These are phyloP conservation scores for Colletes collaris DNA, from an alignment of 2,888 invertebrate genomes.

Conservation along the genomic window DNA sequence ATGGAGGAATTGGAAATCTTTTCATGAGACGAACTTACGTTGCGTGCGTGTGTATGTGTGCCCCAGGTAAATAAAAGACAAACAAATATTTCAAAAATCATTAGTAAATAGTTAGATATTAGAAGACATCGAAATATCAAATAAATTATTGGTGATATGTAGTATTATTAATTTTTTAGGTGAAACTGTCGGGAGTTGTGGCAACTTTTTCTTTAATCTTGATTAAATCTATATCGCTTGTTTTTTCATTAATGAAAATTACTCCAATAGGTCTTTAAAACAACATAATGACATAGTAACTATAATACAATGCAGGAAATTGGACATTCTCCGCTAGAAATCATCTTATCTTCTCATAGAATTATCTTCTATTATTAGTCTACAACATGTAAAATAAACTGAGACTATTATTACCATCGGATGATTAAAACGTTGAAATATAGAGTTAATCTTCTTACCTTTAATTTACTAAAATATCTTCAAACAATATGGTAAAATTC, in stretches of 20 bases:
- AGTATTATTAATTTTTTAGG: no score
- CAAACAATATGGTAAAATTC: no score
- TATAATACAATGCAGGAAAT: no score
- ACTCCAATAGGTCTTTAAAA: no score
- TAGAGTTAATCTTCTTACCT: neutral
- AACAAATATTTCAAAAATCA: no score
- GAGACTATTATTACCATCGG: no score
- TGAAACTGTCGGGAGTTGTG: neutral
- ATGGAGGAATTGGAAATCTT: conserved; percentile 1
- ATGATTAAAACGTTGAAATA: neutral
- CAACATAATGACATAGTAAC: no score
- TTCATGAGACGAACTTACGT: neutral
- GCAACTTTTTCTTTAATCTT: neutral
- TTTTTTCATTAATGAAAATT: no score
- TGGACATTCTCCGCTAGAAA: neutral
- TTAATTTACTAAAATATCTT: neutral
- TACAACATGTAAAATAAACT: neutral
- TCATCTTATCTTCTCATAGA: conserved; percentile 5
- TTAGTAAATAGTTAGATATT: no score
- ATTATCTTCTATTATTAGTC: conserved; percentile 10
- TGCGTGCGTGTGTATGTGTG: neutral
- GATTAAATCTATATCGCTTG: no score
- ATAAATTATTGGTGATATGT: no score
- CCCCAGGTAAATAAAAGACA: neutral
- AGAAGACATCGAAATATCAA: no score